phyloP scores from a whole-genome alignment of 2,797 vertebrate species.

The Sebastes flavidus region DNA sequence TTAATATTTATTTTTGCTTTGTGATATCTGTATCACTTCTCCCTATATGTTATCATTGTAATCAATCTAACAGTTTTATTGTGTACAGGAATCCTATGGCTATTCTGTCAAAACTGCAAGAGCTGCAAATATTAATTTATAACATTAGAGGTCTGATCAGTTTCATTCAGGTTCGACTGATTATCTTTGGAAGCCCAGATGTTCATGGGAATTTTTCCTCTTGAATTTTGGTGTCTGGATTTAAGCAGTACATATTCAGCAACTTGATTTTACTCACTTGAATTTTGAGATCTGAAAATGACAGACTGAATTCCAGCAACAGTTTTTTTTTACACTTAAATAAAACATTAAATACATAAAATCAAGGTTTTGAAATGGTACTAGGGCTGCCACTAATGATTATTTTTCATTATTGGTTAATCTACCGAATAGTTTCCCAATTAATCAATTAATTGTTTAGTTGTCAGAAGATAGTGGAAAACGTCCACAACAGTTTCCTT shows the following conservation, averaged over 20 bases:
- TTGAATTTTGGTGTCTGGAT: background rate
- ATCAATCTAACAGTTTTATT: background rate
- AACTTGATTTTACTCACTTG: background rate
- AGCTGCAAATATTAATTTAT: background rate
- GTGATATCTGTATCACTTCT: background rate
- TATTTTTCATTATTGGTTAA: background rate
- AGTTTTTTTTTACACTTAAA: background rate
- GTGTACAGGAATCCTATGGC: background rate
- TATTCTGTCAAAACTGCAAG: background rate
- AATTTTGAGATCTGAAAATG: background rate
- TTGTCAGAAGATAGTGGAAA: background rate
- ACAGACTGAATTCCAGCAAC: background rate
- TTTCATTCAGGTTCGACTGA: background rate
- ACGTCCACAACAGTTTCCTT: background rate
- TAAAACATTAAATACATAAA: background rate
- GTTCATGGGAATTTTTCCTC: background rate
- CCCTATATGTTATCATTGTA: background rate
- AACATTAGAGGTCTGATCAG: background rate
- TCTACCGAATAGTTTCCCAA: background rate
- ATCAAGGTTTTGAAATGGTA: background rate
- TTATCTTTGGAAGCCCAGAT: background rate
- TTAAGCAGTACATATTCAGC: background rate
- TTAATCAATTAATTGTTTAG: background rate
- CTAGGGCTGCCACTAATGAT: background rate
- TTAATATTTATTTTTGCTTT: background rate